A percentile compares a stretch with the other conserved stretches of the same genome.
Evolutionary conservation across 2,888 invertebrate species (phyloP).

Genomic region (Agonopterix alstromeriana): DNA sequence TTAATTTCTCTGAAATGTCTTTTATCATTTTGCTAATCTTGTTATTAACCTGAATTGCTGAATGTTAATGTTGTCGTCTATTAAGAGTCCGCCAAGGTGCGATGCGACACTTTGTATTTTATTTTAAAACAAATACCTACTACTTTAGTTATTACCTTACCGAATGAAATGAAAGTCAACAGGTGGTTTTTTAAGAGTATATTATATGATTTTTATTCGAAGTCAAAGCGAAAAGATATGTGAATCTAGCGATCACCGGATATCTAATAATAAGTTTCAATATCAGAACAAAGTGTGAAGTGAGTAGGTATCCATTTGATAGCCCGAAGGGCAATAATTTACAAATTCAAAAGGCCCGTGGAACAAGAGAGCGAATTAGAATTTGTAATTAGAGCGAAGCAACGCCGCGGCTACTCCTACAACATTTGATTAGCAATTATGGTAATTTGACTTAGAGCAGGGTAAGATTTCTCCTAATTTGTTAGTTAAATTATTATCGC

Average conservation of each 20-base stretch:
- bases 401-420: slow-evolving; percentile 60
- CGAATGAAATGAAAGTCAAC: too few relatives aligned
- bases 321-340: slow-evolving; percentile 62
- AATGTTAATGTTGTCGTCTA: too few relatives aligned
- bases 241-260: background rate
- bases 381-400: slow-evolving; percentile 72
- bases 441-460: slow-evolving; percentile 73
- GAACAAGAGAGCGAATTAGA: slow-evolving; percentile 74
- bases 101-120: too few relatives aligned
- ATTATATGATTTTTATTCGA: too few relatives aligned
- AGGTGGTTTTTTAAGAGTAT: too few relatives aligned
- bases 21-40: background rate
- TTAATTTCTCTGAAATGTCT: slow-evolving; percentile 20
- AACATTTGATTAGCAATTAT: slow-evolving; percentile 77
- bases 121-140: too few relatives aligned
- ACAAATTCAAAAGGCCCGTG: slow-evolving; percentile 72
- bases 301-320: slow-evolving; percentile 56
- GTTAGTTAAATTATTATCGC: slow-evolving; percentile 70
- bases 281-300: slow-evolving; percentile 9
- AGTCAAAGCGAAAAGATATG: too few relatives aligned
- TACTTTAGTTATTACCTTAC: too few relatives aligned
- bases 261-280: background rate
- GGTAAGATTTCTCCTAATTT: slow-evolving; percentile 73
- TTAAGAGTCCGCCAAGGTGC: background rate
- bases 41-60: background rate